phyloP scores from a whole-genome alignment of 2,113 vertebrate species.

The Stegastes partitus region DNA sequence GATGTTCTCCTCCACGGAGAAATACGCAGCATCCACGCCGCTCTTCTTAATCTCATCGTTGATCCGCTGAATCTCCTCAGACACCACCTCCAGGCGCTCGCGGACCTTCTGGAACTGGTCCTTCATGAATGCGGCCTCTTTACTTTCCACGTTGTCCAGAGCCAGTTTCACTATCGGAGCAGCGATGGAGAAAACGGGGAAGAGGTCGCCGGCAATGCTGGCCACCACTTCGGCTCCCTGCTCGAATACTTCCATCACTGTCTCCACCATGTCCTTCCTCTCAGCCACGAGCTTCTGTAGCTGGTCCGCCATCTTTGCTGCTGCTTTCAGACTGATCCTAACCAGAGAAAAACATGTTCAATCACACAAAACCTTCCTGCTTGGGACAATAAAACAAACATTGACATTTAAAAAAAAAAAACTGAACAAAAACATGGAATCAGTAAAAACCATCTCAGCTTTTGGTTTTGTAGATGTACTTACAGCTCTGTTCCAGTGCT shows the following conservation, averaged over 20 bases:
- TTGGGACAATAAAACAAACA: neutral
- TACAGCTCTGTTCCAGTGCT: conserved; percentile 28
- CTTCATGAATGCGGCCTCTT: conserved; percentile 85
- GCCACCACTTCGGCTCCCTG: conserved; percentile 83
- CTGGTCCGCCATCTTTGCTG: conserved; percentile 73
- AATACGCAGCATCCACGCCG: conserved; percentile 77
- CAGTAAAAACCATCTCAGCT: neutral
- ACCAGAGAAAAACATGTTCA: neutral
- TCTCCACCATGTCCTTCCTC: conserved; percentile 84
- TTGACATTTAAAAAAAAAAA: too few relatives aligned
- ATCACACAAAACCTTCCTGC: too few relatives aligned
- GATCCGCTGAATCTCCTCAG: conserved; percentile 81
- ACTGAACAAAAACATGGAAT: neutral
- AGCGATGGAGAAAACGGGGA: conserved; percentile 85
- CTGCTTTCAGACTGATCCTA: conserved; percentile 16
- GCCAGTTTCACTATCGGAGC: conserved; percentile 83
- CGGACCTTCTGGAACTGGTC: conserved; percentile 86
- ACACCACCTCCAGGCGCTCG: conserved; percentile 81
- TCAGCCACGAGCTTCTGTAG: conserved; percentile 81
- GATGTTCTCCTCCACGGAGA: conserved; percentile 85
- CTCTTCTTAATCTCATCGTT: conserved; percentile 84
- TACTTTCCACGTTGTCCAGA: conserved; percentile 85
- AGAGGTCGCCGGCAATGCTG: conserved; percentile 84
- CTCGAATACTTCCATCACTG: conserved; percentile 85
- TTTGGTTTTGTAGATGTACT: conserved; percentile 27